phyloP scores from a whole-genome alignment of 2,113 vertebrate genomes.

The Canis aureus region DNA sequence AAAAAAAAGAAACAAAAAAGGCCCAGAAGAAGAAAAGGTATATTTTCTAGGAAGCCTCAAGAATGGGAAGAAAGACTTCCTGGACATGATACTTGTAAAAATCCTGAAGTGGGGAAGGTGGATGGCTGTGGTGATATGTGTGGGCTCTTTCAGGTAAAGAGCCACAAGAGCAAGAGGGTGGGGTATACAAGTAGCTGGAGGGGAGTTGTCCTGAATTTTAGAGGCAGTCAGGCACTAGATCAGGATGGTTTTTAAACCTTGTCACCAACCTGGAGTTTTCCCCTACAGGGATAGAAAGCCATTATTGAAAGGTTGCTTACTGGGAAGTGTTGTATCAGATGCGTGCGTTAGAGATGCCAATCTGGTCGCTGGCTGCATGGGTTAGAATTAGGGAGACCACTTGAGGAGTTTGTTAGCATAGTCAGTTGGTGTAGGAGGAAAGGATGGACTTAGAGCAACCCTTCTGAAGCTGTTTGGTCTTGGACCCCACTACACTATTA shows the following conservation, averaged over 20 bases:
- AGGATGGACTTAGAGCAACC: neutral
- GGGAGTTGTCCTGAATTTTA: neutral
- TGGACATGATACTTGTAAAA: neutral
- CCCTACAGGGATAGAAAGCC: neutral
- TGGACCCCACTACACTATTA: neutral
- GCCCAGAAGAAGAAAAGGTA: neutral
- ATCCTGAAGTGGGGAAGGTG: neutral
- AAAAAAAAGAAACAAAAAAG: too few species aligned
- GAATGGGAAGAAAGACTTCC: neutral
- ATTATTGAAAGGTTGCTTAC: neutral
- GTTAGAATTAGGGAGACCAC: neutral
- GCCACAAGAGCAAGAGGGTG: neutral
- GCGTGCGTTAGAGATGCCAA: neutral
- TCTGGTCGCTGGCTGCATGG: neutral
- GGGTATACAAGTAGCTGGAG: neutral
- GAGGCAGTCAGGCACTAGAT: neutral
- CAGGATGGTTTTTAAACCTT: neutral
- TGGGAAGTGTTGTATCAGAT: neutral
- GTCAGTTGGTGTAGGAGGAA: neutral
- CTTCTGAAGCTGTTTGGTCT: neutral
- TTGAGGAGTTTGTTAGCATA: neutral
- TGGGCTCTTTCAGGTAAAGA: neutral
- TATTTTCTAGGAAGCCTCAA: neutral
- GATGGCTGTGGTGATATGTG: neutral
- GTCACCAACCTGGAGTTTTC: neutral